Conservation (phyloP, 2,797 vertebrate species). For the Dipus sagitta region DNA sequence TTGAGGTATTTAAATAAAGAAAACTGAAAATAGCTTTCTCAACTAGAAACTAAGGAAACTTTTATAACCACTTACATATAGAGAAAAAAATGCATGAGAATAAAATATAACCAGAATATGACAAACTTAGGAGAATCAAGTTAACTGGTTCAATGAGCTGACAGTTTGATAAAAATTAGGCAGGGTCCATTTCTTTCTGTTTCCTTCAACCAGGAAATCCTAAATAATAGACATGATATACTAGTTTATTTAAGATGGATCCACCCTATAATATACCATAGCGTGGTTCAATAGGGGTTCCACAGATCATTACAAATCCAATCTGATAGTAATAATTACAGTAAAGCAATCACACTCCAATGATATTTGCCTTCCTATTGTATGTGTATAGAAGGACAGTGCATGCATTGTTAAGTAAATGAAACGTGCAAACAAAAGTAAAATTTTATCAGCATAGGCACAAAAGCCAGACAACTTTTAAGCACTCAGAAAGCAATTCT, state of each 20-base stretch:
- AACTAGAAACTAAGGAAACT: conserved; percentile 42
- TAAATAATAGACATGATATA: neutral
- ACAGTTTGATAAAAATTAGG: neutral
- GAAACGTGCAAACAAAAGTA: conserved; percentile 36
- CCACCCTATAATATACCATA: neutral
- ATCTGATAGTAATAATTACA: neutral
- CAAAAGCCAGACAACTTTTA: conserved; percentile 41
- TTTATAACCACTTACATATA: neutral
- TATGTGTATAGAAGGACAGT: neutral
- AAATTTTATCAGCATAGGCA: conserved; percentile 46
- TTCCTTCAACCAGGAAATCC: conserved; percentile 42
- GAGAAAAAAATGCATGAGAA: neutral
- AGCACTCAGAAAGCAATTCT: conserved; percentile 23
- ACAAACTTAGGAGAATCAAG: conserved; percentile 31
- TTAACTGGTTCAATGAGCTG: conserved; percentile 10
- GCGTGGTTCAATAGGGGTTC: neutral
- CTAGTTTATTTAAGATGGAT: neutral
- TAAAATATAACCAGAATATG: conserved; percentile 45
- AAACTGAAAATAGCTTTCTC: conserved; percentile 29
- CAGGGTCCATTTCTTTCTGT: conserved; percentile 22
- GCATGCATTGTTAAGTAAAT: conserved; percentile 37
- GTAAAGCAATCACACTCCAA: neutral
- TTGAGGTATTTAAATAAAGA: conserved; percentile 32
- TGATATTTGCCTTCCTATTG: conserved; percentile 35
- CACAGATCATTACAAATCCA: neutral